These are phyloP conservation scores for Heloderma charlesbogerti DNA, from an alignment of 2,113 vertebrate species.

Conservation along the genomic window DNA sequence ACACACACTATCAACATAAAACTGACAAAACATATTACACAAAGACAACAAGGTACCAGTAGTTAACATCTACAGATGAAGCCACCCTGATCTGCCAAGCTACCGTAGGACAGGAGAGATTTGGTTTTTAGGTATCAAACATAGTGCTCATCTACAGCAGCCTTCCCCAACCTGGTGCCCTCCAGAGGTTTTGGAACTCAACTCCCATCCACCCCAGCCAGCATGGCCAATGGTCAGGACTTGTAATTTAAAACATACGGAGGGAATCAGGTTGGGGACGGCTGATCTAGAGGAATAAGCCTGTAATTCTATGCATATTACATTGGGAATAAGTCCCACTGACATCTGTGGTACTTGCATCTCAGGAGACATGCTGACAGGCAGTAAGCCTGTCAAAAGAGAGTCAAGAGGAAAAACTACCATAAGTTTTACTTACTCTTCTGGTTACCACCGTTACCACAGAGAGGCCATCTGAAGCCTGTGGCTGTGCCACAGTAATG, in stretches of 20 bases:
- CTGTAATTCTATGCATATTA: neutral
- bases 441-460: conserved; percentile 80
- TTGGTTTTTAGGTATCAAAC: neutral
- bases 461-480: conserved; percentile 77
- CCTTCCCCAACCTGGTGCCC: too few species aligned
- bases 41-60: neutral
- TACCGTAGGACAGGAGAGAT: neutral
- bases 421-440: conserved; percentile 73
- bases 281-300: neutral
- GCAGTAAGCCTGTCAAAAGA: neutral
- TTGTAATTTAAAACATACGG: too few species aligned
- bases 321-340: neutral
- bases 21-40: neutral
- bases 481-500: conserved; percentile 69
- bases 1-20: neutral
- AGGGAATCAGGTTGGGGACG: too few species aligned
- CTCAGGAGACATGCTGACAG: too few species aligned
- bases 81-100: neutral
- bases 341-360: neutral
- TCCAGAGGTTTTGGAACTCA: too few species aligned
- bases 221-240: too few species aligned
- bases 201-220: too few species aligned
- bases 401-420: neutral
- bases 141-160: neutral
- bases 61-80: neutral